Evolutionary conservation across 2,888 invertebrate species (phyloP), one percentile per base, ranked within the genome.

Genomic region (Cataglyphis altisquamis): DNA sequence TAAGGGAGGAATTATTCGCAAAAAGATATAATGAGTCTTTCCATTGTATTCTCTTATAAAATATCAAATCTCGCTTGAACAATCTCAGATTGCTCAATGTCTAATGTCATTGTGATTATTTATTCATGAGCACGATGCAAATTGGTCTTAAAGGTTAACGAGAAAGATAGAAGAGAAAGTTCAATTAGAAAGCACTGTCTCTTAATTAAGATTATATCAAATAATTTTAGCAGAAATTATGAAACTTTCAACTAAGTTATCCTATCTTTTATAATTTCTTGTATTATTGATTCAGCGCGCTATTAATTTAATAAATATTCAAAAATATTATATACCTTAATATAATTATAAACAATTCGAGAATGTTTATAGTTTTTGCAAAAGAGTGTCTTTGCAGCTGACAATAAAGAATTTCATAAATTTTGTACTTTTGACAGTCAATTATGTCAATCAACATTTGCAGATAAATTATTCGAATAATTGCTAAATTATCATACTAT

Each of bases 1-100:
- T 80, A 73, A 87, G 80, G 82, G 77, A 75, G 84, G 64, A 77
- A 74, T 86, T 63, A 72, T 78, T 72, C 62, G 70, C 45, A 82
- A 86, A 85, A 84, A 73, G 39, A 1, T 18, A 82, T 77, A 32
- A 29, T 21, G 12, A 45, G 45, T 64, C 67, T 81, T 64, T 73
- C 39, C 25, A 29, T 41, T 18, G 41, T 21, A 3, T 45, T 36
- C 9, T 6, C 12, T 10, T 29, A 8, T 32, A 36, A 36, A 52
- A 45, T 21, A 36, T 64, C 21, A 41, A 64, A 15, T 21, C 21
- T 39, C 1, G 41, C 10, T 64, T 64, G 45, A 9, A 18, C 45
- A 29, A 36, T 41, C 3, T 41, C n/a, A 21, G 1, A 12, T 45
- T 45, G 25, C 18, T 21, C 25, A 66, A 45, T 62, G 18, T 36